phyloP scores from a whole-genome alignment of 2,113 vertebrate genomes.

The Macrotus californicus region DNA sequence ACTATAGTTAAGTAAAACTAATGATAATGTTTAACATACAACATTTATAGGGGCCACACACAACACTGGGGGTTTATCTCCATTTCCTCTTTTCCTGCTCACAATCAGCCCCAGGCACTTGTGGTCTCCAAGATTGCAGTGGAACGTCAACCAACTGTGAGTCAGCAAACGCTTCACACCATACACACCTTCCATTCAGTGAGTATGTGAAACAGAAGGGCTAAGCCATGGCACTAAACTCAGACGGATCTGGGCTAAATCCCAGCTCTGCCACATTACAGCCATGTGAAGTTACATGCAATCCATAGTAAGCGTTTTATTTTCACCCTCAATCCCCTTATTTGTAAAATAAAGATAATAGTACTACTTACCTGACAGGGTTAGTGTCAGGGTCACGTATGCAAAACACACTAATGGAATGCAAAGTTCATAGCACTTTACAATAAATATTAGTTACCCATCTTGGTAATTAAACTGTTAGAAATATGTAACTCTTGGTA shows the following conservation, averaged over 20 bases:
- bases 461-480: not conserved
- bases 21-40: not conserved
- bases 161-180: not conserved
- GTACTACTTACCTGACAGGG: not conserved
- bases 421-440: not conserved
- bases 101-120: not conserved
- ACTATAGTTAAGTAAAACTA: not conserved
- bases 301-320: not conserved
- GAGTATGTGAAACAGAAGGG: not conserved
- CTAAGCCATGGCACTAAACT: not conserved
- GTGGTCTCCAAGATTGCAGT: not conserved
- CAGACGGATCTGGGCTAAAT: not conserved
- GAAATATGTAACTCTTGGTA: not conserved
- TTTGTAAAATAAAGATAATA: constrained; percentile 2
- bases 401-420: not conserved
- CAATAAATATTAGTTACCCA: not conserved
- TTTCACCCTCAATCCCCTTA: not conserved
- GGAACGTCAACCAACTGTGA: not conserved
- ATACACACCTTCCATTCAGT: not conserved
- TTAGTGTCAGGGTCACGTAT: not conserved
- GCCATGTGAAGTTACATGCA: not conserved
- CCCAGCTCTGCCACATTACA: not conserved
- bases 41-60: not conserved
- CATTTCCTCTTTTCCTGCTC: not conserved
- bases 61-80: not conserved